Evolutionary conservation across 1,140 invertebrate genomes (phyloP), one percentile per base, ranked within the genome.

Genomic region (Tetramorium simillimum): DNA sequence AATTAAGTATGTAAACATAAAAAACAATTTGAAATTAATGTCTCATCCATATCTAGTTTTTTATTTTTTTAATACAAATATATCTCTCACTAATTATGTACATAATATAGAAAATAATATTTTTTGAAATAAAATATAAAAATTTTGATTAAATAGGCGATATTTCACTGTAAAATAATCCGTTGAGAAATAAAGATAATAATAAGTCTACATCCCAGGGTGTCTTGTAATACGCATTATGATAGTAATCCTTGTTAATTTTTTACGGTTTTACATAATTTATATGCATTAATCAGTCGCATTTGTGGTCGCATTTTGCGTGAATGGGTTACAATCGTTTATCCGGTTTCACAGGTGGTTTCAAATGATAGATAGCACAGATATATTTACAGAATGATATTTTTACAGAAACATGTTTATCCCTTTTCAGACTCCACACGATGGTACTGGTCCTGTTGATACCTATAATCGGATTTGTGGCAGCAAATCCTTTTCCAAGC

Each of bases 401-500:
- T 12, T 51, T 72, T 43, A 40, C 16, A 58, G 62, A 77, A 75
- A 51, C 16, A 6, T 65, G 4, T 28, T 49, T 56, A 18, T 75
- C 33, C 72, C 16, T 81, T 89, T 90, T n/a, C 78, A 91, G 90
- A 49, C 9, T 33, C 51, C 33, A 88, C 87, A 89, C 58, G 78
- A 84, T 77, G 63, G 37, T 62, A 28, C 62, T 88, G 65, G n/a
- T 86, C 9, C 24, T 91, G 10, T 51, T 91, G 37, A 33, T 88
- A 0, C 51, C 16, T 12, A 28, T 87, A 24, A 67, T 78, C 24
- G 73, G 81, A n/a, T 77, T 65, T 16, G 60, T 28, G 14, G 18
- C 56, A 5, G 63, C 85, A 21, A 63, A 51, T 37, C 87, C 91
- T 18, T 37, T 85, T 9, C 37, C 46, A n/a, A 56, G 65, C 49